These are phyloP conservation scores for Ptychobarbus kaznakovi DNA, from an alignment of 2,797 vertebrate species.

Conservation along the genomic window DNA sequence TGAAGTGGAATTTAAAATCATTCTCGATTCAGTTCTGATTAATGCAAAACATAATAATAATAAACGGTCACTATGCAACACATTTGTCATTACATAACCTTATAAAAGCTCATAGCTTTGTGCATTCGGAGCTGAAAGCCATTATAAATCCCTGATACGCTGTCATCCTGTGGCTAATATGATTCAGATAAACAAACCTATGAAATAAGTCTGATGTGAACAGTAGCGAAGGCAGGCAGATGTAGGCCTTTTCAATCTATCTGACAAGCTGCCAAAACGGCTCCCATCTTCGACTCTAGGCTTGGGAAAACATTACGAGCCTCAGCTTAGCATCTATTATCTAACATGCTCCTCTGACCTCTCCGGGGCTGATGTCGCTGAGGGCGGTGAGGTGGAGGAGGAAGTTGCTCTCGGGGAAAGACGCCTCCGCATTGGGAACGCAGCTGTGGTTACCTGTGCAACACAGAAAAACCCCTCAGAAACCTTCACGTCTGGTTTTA, in stretches of 20 bases:
- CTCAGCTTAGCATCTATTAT: slow-evolving; percentile 61
- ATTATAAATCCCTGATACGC: neutral
- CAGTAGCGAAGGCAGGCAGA: slow-evolving; percentile 60
- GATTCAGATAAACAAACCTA: slow-evolving; percentile 14
- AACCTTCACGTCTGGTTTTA: neutral
- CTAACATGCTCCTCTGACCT: slow-evolving; percentile 82
- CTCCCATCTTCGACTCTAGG: slow-evolving; percentile 66
- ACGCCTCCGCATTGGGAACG: slow-evolving; percentile 92
- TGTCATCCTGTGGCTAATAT: neutral
- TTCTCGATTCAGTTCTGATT: neutral
- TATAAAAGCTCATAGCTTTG: no score
- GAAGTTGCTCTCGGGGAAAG: slow-evolving; percentile 95
- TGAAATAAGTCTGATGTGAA: slow-evolving; percentile 29
- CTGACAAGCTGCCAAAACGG: slow-evolving; percentile 74
- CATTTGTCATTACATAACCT: neutral
- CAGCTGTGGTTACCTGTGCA: slow-evolving; percentile 96
- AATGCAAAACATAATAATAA: neutral
- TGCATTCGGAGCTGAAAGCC: neutral
- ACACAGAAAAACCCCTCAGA: neutral
- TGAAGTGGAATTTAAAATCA: neutral
- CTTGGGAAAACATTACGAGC: slow-evolving; percentile 55
- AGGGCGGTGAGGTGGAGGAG: slow-evolving; percentile 91
- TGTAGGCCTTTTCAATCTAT: slow-evolving; percentile 75
- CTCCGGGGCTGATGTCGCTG: slow-evolving; percentile 89
- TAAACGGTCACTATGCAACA: neutral